A percentile compares a stretch with the other conserved stretches of the same genome.
Conservation (phyloP, 1,140 invertebrate genomes). For the Diachasma alloeum region DNA sequence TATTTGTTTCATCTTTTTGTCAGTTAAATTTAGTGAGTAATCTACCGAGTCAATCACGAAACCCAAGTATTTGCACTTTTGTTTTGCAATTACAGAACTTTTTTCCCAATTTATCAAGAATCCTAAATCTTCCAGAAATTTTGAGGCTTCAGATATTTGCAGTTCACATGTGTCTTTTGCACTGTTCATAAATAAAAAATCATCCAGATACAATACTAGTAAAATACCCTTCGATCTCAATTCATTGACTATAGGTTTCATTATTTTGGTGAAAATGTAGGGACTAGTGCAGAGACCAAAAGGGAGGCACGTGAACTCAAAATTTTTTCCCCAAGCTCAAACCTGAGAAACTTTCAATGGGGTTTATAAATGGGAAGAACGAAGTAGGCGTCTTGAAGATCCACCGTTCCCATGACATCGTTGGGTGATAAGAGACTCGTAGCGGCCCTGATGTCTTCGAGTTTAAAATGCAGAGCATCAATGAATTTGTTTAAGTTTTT, state of each 20-base stretch:
- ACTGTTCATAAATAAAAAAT: conserved; percentile 8
- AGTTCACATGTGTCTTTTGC: conserved; percentile 3
- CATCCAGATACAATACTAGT: conserved; percentile 24
- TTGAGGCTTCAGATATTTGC: too few relatives aligned
- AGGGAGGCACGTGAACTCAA: conserved; percentile 26
- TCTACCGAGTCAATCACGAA: background rate
- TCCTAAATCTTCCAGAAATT: background rate
- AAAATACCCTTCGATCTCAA: conserved; percentile 13
- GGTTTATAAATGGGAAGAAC: conserved; percentile 18
- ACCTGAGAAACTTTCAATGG: conserved; percentile 21
- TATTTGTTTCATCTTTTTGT: background rate
- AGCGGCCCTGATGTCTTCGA: conserved; percentile 28
- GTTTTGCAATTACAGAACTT: background rate
- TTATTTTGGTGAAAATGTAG: conserved; percentile 29
- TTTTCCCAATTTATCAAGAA: background rate
- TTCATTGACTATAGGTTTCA: conserved; percentile 21
- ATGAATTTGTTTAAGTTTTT: conserved; percentile 33
- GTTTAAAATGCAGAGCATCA: conserved; percentile 25
- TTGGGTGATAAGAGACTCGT: conserved; percentile 6
- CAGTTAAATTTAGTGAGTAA: background rate
- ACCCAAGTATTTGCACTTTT: background rate
- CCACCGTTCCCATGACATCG: conserved; percentile 15
- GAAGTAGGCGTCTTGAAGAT: conserved; percentile 32
- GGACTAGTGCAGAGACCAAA: conserved; percentile 29
- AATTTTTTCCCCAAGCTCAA: conserved; percentile 23